Percentiles rank a stretch among this genome's conserved stretches.
These are phyloP conservation scores for Alloscopus bannaensis DNA, from an alignment of 2,888 invertebrate species.

Conservation along the genomic window DNA sequence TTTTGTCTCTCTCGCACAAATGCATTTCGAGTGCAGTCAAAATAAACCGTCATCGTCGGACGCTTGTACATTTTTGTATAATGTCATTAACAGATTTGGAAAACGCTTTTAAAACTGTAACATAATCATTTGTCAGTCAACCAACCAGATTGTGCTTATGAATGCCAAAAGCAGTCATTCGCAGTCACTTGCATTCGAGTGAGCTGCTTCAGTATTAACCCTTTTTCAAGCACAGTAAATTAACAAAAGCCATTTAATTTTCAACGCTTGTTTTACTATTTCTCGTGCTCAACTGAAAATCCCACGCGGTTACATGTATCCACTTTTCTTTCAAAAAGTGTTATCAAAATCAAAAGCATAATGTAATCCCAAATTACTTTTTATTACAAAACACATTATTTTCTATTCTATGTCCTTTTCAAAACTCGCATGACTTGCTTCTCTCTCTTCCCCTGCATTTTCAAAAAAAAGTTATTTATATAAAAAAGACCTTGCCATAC, in stretches of 20 bases:
- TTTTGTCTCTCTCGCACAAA: conserved; percentile 16
- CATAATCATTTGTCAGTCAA: conserved; percentile 1
- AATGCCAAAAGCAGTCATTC: conserved; percentile 3
- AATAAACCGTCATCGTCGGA: neutral
- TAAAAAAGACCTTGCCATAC: conserved; percentile 25
- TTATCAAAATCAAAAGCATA: neutral
- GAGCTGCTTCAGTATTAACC: neutral
- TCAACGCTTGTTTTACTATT: neutral
- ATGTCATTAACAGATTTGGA: conserved; percentile 55
- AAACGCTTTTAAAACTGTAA: neutral
- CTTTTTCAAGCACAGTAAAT: neutral
- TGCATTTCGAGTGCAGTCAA: neutral
- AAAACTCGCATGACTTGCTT: neutral
- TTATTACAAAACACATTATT: conserved; percentile 18
- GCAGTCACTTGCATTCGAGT: neutral
- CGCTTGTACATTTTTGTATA: neutral
- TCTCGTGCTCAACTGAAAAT: conserved; percentile 1
- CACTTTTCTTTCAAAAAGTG: neutral
- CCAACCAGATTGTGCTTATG: neutral
- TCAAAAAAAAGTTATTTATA: neutral
- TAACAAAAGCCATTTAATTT: neutral
- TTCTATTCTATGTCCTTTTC: neutral
- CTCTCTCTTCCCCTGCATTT: neutral
- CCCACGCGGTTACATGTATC: conserved; percentile 35
- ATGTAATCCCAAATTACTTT: conserved; percentile 1